These are phyloP conservation scores for Dasypogon diadema DNA, from an alignment of 2,888 invertebrate genomes.

Conservation along the genomic window DNA sequence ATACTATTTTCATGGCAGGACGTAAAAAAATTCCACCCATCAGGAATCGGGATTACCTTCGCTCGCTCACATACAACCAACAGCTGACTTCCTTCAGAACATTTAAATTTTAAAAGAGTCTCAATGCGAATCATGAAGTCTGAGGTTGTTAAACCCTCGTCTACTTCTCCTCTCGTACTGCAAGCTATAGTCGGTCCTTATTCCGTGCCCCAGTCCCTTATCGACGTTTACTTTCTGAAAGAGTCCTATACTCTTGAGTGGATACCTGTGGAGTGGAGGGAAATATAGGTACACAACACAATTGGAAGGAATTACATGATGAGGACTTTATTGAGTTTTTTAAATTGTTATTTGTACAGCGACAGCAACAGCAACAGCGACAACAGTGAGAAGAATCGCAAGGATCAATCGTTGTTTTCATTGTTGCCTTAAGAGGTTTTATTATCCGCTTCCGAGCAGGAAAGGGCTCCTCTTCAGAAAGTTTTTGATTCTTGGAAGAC, in stretches of 20 bases:
- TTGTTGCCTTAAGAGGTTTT: slow-evolving; percentile 2
- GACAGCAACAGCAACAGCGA: not conserved
- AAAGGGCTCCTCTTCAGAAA: not conserved
- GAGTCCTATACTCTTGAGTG: slow-evolving; percentile 25
- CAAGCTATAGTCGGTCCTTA: not conserved
- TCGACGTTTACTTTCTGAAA: slow-evolving; percentile 2
- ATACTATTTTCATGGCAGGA: too few species aligned
- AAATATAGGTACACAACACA: slow-evolving; percentile 29
- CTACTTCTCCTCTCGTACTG: not conserved
- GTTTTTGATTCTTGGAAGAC: not conserved
- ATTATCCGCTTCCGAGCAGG: not conserved
- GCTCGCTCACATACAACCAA: not conserved
- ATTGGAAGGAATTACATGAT: slow-evolving; percentile 33
- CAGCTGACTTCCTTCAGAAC: not conserved
- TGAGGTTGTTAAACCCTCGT: not conserved
- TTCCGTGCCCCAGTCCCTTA: not conserved
- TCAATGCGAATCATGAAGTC: not conserved
- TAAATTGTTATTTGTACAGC: slow-evolving; percentile 11
- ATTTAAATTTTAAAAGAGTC: not conserved
- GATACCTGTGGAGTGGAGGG: slow-evolving; percentile 46
- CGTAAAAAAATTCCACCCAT: not conserved
- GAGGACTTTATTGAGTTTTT: slow-evolving; percentile 18
- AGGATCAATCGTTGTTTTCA: not conserved
- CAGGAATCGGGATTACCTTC: not conserved
- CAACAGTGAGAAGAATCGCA: not conserved